Base-by-base conservation (phyloP, 2,113 vertebrate genomes). In the Lethenteron reissneri region DNA sequence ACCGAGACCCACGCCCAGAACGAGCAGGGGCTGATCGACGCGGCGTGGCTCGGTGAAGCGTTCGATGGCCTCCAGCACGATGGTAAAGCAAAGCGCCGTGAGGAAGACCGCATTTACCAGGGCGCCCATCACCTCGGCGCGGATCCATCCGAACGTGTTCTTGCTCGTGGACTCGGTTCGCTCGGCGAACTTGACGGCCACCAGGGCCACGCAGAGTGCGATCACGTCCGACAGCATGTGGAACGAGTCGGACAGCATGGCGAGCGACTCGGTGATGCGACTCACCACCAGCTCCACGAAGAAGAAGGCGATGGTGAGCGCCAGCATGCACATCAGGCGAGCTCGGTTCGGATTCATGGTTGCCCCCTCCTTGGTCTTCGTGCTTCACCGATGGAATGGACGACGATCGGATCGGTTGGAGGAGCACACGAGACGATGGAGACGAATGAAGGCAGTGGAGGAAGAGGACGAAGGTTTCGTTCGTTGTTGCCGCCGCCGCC, bases 211-310 rank as follows among this genome's bases (percentile, higher is more conserved):
- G 64, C 8, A 17, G n/a, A 68, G 25, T 2, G 64, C 64, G 64
- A 68, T 68, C 9, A 68, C 64, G 64, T 68, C 64, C 8, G 64
- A 68, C 64, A 68, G 64, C 64, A 68, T 68, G 64, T 68, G 64
- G 11, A 68, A 68, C n/a, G 64, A 68, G 25, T 68, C 64, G 8
- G 64, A 68, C 64, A 68, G 25, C 64, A 68, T 68, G 8, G 64
- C 64, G n/a, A 68, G 25, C n/a, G 64, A 68, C 21, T 68, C 64
- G 11, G n/a, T 68, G n/a, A 68, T 21, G n/a, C 64, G n/a, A 2
- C 64, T 68, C 64, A 68, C 64, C 64, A 68, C 64, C 64, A 68
- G 64, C 64, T 68, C 64, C 2, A 68, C 64, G n/a, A 68, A 9
- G 64, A 68, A 68, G 11, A 68, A 68, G 64, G 11, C 64, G 9